These are phyloP conservation scores for Agrilus planipennis DNA, from an alignment of 1,140 invertebrate genomes.

Conservation along the genomic window DNA sequence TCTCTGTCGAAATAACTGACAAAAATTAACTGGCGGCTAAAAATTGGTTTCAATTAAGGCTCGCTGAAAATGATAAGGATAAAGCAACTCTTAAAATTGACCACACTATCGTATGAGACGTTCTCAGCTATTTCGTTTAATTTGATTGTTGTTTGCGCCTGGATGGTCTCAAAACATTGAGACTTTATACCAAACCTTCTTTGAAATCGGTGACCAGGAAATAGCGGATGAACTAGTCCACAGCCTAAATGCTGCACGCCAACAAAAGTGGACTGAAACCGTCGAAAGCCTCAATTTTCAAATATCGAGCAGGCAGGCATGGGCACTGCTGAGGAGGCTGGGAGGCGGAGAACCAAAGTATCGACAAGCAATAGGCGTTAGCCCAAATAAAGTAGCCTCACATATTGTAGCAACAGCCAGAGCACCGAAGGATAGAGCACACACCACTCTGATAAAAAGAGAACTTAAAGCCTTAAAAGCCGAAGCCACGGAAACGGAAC, in stretches of 20 bases:
- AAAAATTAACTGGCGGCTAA: too few species aligned
- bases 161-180: slow-evolving; percentile 12
- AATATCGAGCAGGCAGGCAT: slow-evolving; percentile 12
- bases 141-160: too few species aligned
- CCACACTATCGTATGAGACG: too few species aligned
- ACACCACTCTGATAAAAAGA: too few species aligned
- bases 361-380: slow-evolving; percentile 6
- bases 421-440: slow-evolving; percentile 11
- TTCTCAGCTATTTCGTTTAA: too few species aligned
- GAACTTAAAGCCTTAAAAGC: slow-evolving; percentile 10
- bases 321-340: slow-evolving; percentile 11
- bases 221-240: slow-evolving; percentile 13
- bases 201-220: slow-evolving; percentile 13
- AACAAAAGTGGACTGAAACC: slow-evolving; percentile 13
- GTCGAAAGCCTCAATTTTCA: slow-evolving; percentile 12
- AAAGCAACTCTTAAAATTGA: too few species aligned
- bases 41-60: too few species aligned
- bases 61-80: too few species aligned
- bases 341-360: slow-evolving; percentile 1
- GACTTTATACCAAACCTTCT: slow-evolving; percentile 9
- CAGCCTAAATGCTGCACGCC: slow-evolving; percentile 9
- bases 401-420: slow-evolving; percentile 8
- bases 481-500: slow-evolving; percentile 9
- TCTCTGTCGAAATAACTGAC: too few species aligned
- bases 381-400: slow-evolving; percentile 9